These are phyloP conservation scores for Balanococcus diminutus DNA, from an alignment of 2,888 invertebrate species.

Conservation along the genomic window DNA sequence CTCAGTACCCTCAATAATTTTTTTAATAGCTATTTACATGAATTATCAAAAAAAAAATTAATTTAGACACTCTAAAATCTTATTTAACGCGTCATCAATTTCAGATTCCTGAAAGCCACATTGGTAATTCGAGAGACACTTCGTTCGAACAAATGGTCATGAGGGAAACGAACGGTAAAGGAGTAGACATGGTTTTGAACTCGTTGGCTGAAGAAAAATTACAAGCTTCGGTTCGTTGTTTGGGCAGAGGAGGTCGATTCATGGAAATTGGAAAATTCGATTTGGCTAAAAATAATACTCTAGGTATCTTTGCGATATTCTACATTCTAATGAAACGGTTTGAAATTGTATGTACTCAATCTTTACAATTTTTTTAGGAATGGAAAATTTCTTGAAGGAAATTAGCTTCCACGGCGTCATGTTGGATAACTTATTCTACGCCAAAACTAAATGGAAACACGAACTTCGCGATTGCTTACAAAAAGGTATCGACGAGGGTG, in stretches of 20 bases:
- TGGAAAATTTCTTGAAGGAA: constrained; percentile 74
- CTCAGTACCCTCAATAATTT: too few species aligned
- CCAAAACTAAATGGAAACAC: constrained; percentile 65
- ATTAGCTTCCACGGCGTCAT: constrained; percentile 79
- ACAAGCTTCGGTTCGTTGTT: constrained; percentile 70
- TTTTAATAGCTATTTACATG: too few species aligned
- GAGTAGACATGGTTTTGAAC: constrained; percentile 90
- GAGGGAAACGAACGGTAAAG: constrained; percentile 78
- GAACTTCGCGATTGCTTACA: constrained; percentile 66
- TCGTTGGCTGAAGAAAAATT: constrained; percentile 92
- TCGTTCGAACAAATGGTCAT: constrained; percentile 87
- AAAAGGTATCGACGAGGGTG: constrained; percentile 71
- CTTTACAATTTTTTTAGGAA: constrained; percentile 60
- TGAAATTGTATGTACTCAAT: neutral
- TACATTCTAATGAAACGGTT: neutral
- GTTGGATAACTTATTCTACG: constrained; percentile 72
- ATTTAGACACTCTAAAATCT: too few species aligned
- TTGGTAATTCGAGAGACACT: constrained; percentile 85
- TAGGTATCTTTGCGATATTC: constrained; percentile 63
- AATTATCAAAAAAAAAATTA: too few species aligned
- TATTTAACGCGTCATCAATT: constrained; percentile 51
- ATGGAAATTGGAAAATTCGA: constrained; percentile 88
- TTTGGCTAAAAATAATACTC: constrained; percentile 70
- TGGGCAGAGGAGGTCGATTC: constrained; percentile 71
- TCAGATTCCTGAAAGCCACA: constrained; percentile 69